phyloP scores from a whole-genome alignment of 1,140 invertebrate species.

The Teleopsis dalmanni region DNA sequence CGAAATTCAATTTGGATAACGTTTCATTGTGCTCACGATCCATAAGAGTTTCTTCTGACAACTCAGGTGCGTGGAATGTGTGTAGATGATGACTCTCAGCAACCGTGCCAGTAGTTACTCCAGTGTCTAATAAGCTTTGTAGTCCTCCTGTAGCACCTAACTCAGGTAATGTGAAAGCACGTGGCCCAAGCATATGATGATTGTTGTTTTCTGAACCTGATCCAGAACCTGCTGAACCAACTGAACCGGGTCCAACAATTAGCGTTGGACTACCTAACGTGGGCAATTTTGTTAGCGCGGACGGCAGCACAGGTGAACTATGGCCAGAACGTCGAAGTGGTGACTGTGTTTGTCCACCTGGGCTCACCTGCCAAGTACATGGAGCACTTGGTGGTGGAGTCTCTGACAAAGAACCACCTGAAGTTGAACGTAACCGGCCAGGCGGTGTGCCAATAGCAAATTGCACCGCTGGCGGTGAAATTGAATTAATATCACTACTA shows the following conservation, averaged over 20 bases:
- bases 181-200: slow-evolving; percentile 57
- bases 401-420: slow-evolving; percentile 58
- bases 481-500: slow-evolving; percentile 70
- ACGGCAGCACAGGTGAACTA: slow-evolving; percentile 61
- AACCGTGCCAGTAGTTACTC: slow-evolving; percentile 21
- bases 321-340: slow-evolving; percentile 65
- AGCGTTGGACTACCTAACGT: slow-evolving; percentile 50
- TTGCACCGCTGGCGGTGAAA: slow-evolving; percentile 83
- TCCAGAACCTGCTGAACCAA: slow-evolving; percentile 46
- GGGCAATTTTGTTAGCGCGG: slow-evolving; percentile 54
- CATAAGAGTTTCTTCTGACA: slow-evolving; percentile 91
- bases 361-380: slow-evolving; percentile 70
- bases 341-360: slow-evolving; percentile 51
- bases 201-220: slow-evolving; percentile 45
- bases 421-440: slow-evolving; percentile 55
- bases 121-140: slow-evolving; percentile 51
- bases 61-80: slow-evolving; percentile 76
- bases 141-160: slow-evolving; percentile 59
- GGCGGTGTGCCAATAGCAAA: slow-evolving; percentile 88
- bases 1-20: slow-evolving; percentile 87
- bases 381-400: slow-evolving; percentile 63
- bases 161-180: slow-evolving; percentile 70
- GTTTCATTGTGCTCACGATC: slow-evolving; percentile 92
- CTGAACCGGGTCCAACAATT: slow-evolving; percentile 47
- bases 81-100: slow-evolving; percentile 52